These are phyloP conservation scores for Rhizomys pruinosus DNA, from an alignment of 2,113 vertebrate genomes.

Conservation along the genomic window DNA sequence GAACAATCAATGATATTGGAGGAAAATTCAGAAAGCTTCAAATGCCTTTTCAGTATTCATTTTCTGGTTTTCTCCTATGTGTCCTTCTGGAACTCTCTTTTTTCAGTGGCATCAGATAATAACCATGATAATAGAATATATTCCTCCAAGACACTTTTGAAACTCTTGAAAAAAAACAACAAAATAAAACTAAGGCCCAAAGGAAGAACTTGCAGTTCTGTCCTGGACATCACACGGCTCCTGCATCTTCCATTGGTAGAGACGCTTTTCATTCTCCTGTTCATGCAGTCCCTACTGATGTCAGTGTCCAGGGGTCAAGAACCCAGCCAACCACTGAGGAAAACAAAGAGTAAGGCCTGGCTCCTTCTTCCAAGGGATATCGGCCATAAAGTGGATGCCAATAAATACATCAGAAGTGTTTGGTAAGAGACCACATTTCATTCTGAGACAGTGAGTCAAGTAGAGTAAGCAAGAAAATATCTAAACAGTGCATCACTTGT, in stretches of 20 bases:
- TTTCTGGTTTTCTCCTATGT: constrained; percentile 3
- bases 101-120: background rate
- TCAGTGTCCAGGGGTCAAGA: background rate
- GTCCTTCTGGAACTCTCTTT: background rate
- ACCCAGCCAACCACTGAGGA: background rate
- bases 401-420: background rate
- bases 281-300: background rate
- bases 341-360: background rate
- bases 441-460: background rate
- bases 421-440: background rate
- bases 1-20: background rate
- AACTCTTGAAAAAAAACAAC: background rate
- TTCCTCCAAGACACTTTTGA: background rate
- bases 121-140: background rate
- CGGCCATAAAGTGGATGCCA: background rate
- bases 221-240: background rate
- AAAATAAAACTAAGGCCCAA: background rate
- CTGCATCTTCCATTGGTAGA: background rate
- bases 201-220: background rate
- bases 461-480: background rate
- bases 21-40: background rate
- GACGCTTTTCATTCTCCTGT: background rate
- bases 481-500: background rate
- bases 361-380: background rate
- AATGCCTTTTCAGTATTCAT: background rate